These are phyloP conservation scores for Diploscapter pachys DNA, from an alignment of 1,140 invertebrate species.

Conservation along the genomic window DNA sequence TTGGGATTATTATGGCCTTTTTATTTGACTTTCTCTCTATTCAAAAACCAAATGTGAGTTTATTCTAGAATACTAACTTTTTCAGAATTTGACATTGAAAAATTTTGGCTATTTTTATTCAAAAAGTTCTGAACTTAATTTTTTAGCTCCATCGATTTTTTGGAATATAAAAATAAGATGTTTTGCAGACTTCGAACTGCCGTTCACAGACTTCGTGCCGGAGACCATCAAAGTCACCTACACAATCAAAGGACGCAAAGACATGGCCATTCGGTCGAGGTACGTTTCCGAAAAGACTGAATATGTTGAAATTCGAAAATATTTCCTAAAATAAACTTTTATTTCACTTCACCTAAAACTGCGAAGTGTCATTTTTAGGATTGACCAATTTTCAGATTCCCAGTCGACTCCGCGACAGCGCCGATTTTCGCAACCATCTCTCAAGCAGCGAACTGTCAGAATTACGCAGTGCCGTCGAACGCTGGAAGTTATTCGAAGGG, in stretches of 20 bases:
- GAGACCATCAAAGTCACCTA: constrained; percentile 41
- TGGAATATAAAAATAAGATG: background rate
- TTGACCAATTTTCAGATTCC: constrained; percentile 30
- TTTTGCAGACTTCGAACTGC: constrained; percentile 2
- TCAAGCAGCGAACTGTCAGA: constrained; percentile 7
- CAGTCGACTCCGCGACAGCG: constrained; percentile 41
- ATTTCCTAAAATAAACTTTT: background rate
- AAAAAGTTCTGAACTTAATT: background rate
- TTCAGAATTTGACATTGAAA: background rate
- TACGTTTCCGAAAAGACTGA: background rate
- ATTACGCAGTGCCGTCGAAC: constrained; percentile 17
- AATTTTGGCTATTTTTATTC: background rate
- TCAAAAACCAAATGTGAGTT: no score
- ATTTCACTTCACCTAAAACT: no score
- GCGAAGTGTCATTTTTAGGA: no score
- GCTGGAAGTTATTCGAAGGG: constrained; percentile 12
- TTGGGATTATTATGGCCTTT: background rate
- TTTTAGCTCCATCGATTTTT: constrained; percentile 36
- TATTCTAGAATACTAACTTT: no score
- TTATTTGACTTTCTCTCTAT: background rate
- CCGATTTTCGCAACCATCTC: constrained; percentile 41
- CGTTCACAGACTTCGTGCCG: constrained; percentile 52
- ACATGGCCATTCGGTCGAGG: constrained; percentile 39
- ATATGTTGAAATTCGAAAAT: background rate
- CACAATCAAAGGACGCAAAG: constrained; percentile 45